Conservation (phyloP, 1,140 invertebrate species). For the Scaptomyza graminum region DNA sequence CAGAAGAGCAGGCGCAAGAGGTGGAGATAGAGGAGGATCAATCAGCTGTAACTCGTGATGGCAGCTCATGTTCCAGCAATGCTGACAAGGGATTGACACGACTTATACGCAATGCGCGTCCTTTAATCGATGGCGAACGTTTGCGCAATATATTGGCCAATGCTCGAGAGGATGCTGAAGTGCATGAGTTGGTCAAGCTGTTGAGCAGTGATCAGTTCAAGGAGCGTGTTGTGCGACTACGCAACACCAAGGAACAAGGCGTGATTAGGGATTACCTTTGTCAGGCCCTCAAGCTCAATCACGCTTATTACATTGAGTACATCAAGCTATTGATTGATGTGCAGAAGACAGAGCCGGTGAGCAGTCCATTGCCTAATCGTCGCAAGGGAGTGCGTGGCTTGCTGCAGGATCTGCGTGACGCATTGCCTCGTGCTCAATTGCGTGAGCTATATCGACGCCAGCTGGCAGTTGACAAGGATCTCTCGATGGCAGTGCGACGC, state of each 20-base stretch:
- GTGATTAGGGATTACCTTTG: constrained; percentile 48
- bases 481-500: constrained; percentile 44
- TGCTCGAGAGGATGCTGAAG: constrained; percentile 52
- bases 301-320: constrained; percentile 49
- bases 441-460: constrained; percentile 50
- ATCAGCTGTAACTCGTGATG: constrained; percentile 25
- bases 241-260: constrained; percentile 41
- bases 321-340: constrained; percentile 45
- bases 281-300: constrained; percentile 46
- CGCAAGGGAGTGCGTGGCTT: constrained; percentile 56
- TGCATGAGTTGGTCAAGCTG: constrained; percentile 29
- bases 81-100: constrained; percentile 43
- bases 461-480: constrained; percentile 39
- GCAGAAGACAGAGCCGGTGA: constrained; percentile 23
- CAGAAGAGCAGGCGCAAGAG: not conserved
- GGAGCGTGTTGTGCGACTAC: constrained; percentile 26
- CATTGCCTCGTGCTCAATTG: constrained; percentile 43
- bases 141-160: constrained; percentile 60
- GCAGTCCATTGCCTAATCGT: constrained; percentile 49
- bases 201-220: constrained; percentile 46
- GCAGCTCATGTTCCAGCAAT: constrained; percentile 34
- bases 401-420: constrained; percentile 53
- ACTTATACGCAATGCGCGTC: constrained; percentile 54
- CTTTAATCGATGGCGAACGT: constrained; percentile 37
- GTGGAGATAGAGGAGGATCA: not conserved